phyloP scores from a whole-genome alignment of 2,888 invertebrate genomes.

The Andrena fulva region DNA sequence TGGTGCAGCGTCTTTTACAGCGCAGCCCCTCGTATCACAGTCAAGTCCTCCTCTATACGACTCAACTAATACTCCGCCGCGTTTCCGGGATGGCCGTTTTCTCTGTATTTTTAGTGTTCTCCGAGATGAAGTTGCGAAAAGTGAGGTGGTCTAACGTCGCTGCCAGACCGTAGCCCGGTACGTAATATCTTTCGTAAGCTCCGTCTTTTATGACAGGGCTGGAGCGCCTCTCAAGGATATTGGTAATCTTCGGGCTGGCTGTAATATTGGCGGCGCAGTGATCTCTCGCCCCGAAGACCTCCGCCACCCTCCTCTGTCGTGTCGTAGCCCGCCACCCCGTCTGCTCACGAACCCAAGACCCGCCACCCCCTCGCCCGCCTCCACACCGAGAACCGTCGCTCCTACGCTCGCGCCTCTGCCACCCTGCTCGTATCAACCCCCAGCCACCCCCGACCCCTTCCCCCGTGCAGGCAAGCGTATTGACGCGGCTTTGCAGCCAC shows the following conservation, averaged over 20 bases:
- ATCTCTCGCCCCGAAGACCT: conserved; percentile 81
- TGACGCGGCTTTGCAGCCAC: conserved; percentile 81
- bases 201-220: conserved; percentile 84
- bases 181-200: conserved; percentile 84
- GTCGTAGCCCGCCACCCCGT: conserved; percentile 44
- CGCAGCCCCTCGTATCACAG: conserved; percentile 30
- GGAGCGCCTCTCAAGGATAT: conserved; percentile 84
- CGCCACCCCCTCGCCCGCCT: conserved; percentile 40
- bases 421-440: conserved; percentile 42
- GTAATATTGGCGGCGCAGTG: conserved; percentile 84
- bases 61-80: conserved; percentile 48
- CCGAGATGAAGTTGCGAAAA: conserved; percentile 82
- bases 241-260: conserved; percentile 84
- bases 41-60: conserved; percentile 30
- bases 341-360: conserved; percentile 48
- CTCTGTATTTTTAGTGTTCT: conserved; percentile 73
- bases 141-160: conserved; percentile 72
- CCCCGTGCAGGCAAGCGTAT: conserved; percentile 78
- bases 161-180: conserved; percentile 70
- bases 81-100: conserved; percentile 45
- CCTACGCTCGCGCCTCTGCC: conserved; percentile 53
- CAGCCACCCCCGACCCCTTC: conserved; percentile 52
- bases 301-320: conserved; percentile 44
- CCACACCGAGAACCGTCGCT: conserved; percentile 62
- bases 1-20: conserved; percentile 48